Conservation (phyloP, 2,113 vertebrate species). For the Apaloderma vittatum region DNA sequence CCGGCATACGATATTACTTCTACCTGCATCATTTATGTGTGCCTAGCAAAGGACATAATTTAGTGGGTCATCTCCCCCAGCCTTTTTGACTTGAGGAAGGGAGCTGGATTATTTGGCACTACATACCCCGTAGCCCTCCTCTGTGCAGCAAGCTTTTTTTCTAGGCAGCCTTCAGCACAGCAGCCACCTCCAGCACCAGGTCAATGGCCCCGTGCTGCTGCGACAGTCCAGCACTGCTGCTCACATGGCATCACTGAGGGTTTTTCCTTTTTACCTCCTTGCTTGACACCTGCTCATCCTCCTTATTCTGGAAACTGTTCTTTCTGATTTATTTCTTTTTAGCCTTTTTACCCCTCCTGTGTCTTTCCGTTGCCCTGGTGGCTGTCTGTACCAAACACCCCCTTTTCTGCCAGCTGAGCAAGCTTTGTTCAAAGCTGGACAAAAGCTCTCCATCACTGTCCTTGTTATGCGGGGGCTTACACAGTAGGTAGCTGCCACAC, state of each 20-base stretch:
- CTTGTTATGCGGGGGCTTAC: not conserved
- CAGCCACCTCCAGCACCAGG: not conserved
- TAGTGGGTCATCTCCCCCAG: not conserved
- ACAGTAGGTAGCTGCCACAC: not conserved
- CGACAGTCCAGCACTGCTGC: accelerated
- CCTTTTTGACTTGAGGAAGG: not conserved
- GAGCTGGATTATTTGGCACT: not conserved
- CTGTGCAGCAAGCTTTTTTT: not conserved
- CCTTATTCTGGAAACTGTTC: not conserved
- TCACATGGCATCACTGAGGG: accelerated
- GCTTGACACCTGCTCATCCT: not conserved
- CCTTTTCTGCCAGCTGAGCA: not conserved
- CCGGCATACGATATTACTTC: accelerated
- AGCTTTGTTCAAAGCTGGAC: not conserved
- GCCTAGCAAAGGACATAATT: not conserved
- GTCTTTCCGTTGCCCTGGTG: not conserved
- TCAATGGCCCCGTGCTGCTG: accelerated
- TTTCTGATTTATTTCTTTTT: not conserved
- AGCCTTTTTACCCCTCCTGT: not conserved
- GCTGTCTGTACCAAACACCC: accelerated
- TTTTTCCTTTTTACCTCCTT: not conserved
- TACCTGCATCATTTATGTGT: not conserved
- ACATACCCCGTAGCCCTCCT: not conserved
- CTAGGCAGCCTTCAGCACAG: not conserved
- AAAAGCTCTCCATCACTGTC: not conserved